Conservation (phyloP, 2,888 invertebrate genomes). For the Oscheius onirici region DNA sequence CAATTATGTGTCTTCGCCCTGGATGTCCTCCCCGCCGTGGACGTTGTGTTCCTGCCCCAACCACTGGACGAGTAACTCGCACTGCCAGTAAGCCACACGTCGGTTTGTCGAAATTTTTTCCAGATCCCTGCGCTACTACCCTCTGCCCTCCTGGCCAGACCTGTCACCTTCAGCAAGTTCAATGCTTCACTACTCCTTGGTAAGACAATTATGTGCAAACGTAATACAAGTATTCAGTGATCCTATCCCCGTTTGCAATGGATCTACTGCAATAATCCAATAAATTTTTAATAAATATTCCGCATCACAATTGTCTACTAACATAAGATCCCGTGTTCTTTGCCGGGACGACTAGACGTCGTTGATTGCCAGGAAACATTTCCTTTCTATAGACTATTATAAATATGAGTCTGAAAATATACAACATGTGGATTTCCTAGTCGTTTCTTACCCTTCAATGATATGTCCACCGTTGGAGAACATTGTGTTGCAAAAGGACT, state of each 20-base stretch:
- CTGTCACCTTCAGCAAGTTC: constrained; percentile 18
- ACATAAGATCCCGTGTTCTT: neutral
- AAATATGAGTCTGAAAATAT: constrained; percentile 9
- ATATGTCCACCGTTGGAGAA: constrained; percentile 27
- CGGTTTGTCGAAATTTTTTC: neutral
- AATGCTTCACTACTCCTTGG: constrained; percentile 27
- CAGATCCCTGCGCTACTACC: constrained; percentile 6
- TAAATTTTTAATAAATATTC: neutral
- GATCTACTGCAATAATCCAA: neutral
- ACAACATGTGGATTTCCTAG: neutral
- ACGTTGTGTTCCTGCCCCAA: neutral
- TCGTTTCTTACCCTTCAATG: constrained; percentile 14
- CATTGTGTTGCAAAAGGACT: constrained; percentile 25
- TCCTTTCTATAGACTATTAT: constrained; percentile 1
- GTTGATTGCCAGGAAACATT: neutral
- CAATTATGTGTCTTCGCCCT: constrained; percentile 1
- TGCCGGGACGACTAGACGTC: neutral
- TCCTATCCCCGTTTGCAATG: constrained; percentile 17
- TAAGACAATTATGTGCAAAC: constrained; percentile 7
- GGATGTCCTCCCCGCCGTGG: neutral
- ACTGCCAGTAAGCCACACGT: neutral
- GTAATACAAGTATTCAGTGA: neutral
- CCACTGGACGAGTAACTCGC: neutral
- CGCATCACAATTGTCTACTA: neutral
- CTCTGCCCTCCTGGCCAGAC: constrained; percentile 12